Percentiles rank a stretch among this genome's conserved stretches.
Evolutionary conservation across 2,797 vertebrate species (phyloP).

Genomic region (Micromesistius poutassou): DNA sequence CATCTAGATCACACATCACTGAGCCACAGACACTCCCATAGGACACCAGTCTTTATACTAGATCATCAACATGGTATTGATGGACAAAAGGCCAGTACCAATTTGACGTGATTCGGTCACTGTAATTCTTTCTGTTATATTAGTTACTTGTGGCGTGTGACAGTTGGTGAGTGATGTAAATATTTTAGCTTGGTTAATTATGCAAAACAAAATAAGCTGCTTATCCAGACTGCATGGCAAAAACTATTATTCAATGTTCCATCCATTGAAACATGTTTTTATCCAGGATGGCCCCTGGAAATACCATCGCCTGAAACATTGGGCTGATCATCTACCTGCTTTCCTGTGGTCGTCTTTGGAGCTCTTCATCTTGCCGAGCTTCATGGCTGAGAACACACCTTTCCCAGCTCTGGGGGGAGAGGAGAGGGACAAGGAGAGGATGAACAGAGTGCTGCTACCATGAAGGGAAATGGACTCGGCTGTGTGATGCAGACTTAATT

Average conservation of each 20-base stretch:
- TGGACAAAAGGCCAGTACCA: neutral
- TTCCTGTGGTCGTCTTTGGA: slow-evolving; percentile 84
- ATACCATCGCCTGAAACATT: neutral
- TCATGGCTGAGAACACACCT: slow-evolving; percentile 96
- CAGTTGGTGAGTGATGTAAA: neutral
- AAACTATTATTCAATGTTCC: neutral
- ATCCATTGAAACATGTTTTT: neutral
- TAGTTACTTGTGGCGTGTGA: neutral
- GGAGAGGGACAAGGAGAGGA: slow-evolving; percentile 18
- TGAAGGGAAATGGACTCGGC: slow-evolving; percentile 18
- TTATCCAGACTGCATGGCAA: neutral
- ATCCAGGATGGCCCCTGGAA: neutral
- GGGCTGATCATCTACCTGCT: slow-evolving; percentile 71
- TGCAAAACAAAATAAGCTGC: neutral
- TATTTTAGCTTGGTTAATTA: neutral
- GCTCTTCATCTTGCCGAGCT: slow-evolving; percentile 85
- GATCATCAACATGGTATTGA: neutral
- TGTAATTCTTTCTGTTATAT: neutral
- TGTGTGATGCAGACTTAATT: neutral
- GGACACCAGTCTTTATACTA: no score
- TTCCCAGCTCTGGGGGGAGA: slow-evolving; percentile 81
- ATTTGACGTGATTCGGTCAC: neutral
- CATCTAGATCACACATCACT: neutral
- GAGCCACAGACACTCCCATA: neutral
- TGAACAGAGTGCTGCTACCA: slow-evolving; percentile 2